These are phyloP conservation scores for Casuarius casuarius DNA, from an alignment of 2,113 vertebrate genomes.

Conservation along the genomic window DNA sequence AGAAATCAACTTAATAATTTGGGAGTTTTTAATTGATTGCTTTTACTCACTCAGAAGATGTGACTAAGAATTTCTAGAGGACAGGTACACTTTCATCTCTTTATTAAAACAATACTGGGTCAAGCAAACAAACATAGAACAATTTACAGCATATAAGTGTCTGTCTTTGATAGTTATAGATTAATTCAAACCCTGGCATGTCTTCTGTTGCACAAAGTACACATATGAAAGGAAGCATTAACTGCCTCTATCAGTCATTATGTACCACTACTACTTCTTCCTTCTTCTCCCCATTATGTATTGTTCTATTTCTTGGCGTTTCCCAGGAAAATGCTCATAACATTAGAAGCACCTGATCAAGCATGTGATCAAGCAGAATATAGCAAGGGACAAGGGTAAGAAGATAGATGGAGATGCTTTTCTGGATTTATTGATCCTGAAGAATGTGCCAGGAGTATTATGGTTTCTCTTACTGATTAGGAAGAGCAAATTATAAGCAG, in stretches of 20 bases:
- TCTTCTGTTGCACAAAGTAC: background rate
- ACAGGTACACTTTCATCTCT: background rate
- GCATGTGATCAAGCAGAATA: background rate
- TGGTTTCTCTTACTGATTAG: background rate
- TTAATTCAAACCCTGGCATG: background rate
- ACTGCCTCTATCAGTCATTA: background rate
- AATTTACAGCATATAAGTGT: accelerated
- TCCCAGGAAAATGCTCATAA: background rate
- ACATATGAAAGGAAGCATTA: background rate
- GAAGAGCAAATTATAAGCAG: background rate
- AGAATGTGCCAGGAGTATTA: background rate
- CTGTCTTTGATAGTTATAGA: background rate
- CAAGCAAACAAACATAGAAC: background rate
- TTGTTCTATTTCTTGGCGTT: background rate
- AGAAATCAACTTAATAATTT: background rate
- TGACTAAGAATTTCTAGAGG: background rate
- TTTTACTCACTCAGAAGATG: background rate
- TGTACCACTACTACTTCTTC: background rate
- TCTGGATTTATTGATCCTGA: background rate
- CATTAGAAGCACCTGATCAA: background rate
- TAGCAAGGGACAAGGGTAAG: background rate
- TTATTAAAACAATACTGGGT: accelerated
- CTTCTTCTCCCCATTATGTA: background rate
- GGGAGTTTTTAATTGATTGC: background rate
- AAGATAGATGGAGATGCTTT: background rate